Conservation (phyloP, 1,140 invertebrate genomes). For the Lepidostoma basale region DNA sequence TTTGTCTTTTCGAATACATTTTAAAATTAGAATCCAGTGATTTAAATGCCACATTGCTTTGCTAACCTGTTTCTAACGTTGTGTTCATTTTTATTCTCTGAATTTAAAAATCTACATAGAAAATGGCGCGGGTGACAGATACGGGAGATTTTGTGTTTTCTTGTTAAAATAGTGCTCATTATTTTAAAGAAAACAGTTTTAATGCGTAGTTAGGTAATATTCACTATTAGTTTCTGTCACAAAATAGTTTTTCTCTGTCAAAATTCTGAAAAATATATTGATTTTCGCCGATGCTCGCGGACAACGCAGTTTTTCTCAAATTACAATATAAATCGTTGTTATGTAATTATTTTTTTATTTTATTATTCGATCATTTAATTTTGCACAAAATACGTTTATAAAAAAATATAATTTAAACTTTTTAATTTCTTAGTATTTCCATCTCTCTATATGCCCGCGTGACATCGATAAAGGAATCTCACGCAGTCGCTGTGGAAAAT, state of each 20-base stretch:
- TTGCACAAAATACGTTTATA: too few species aligned
- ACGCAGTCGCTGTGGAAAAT: slow-evolving; percentile 25
- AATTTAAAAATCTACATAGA: neutral
- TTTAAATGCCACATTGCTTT: too few species aligned
- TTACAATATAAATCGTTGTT: too few species aligned
- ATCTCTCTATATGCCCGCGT: too few species aligned
- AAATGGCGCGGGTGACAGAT: neutral
- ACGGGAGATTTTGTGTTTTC: neutral
- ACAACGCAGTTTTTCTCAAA: too few species aligned
- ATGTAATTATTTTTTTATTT: too few species aligned
- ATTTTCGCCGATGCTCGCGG: neutral
- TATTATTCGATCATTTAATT: too few species aligned
- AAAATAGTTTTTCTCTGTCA: neutral
- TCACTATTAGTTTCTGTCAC: neutral
- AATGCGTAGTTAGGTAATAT: neutral
- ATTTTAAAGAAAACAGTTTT: neutral
- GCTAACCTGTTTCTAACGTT: too few species aligned
- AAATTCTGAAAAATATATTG: neutral
- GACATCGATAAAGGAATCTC: neutral
- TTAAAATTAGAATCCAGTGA: too few species aligned
- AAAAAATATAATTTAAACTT: too few species aligned
- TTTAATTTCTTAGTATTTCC: too few species aligned
- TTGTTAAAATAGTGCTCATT: neutral
- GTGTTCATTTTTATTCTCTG: neutral
- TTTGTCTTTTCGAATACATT: too few species aligned